A percentile compares a stretch with the other conserved stretches of the same genome.
phyloP scores from a whole-genome alignment of 92 coral and sea anemone genomes.

The Parazoanthus darwini region DNA sequence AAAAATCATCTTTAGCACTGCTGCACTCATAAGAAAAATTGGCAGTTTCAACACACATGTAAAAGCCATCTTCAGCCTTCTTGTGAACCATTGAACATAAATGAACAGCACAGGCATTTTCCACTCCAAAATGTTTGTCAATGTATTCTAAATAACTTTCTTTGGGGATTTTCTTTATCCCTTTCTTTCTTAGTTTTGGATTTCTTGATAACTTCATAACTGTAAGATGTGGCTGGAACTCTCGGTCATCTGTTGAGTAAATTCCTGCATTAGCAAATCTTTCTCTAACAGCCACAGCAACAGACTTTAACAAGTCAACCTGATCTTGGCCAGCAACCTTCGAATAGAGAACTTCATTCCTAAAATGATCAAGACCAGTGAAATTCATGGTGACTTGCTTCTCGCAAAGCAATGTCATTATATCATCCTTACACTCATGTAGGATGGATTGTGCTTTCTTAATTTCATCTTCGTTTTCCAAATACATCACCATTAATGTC shows the following conservation, averaged over 20 bases:
- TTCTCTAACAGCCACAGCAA: conserved; percentile 59
- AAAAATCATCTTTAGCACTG: not conserved
- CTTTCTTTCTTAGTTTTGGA: conserved; percentile 64
- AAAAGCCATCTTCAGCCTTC: conserved; percentile 87
- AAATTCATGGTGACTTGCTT: conserved; percentile 56
- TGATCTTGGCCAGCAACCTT: conserved; percentile 66
- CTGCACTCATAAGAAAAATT: conserved; percentile 27
- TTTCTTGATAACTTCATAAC: conserved; percentile 83
- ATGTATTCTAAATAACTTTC: conserved; percentile 68
- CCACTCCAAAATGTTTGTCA: conserved; percentile 72
- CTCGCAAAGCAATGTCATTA: conserved; percentile 46
- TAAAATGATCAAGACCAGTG: conserved; percentile 82
- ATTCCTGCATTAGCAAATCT: conserved; percentile 67
- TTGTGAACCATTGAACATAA: conserved; percentile 84
- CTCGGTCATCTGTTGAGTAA: conserved; percentile 64
- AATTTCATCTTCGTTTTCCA: conserved; percentile 57
- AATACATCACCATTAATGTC: conserved; percentile 88
- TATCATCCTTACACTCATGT: conserved; percentile 53
- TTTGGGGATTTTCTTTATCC: conserved; percentile 71
- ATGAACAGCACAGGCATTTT: conserved; percentile 60
- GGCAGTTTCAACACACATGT: conserved; percentile 66
- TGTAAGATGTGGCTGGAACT: conserved; percentile 88
- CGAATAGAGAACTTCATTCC: conserved; percentile 83
- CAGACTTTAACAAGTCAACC: conserved; percentile 47
- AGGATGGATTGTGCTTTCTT: conserved; percentile 71